Evolutionary conservation across 2,113 vertebrate species (phyloP).

Genomic region (Proterorhinus semilunaris): DNA sequence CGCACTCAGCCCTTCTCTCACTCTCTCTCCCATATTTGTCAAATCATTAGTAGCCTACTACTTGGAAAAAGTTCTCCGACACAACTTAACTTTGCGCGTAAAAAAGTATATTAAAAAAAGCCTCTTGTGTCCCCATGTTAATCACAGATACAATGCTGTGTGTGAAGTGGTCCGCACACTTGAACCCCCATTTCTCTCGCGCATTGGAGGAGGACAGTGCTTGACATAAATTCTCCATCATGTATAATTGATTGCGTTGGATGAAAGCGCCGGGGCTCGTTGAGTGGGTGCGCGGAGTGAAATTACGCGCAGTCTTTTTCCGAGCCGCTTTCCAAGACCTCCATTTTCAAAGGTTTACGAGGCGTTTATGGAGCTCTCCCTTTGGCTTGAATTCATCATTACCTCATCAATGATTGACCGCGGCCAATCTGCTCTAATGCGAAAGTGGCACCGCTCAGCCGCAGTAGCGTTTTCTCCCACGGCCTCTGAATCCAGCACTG

Average conservation of each 20-base stretch:
- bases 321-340: constrained; percentile 11
- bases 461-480: neutral
- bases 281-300: neutral
- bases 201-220: neutral
- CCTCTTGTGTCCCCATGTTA: neutral
- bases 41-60: neutral
- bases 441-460: constrained; percentile 13
- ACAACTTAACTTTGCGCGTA: neutral
- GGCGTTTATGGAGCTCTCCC: constrained; percentile 54
- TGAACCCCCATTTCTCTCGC: neutral
- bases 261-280: constrained; percentile 11
- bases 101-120: neutral
- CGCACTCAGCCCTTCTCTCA: neutral
- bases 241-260: constrained; percentile 3
- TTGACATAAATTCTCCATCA: constrained; percentile 3
- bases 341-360: constrained; percentile 51
- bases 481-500: neutral
- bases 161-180: constrained; percentile 1
- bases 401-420: constrained; percentile 71
- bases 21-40: neutral
- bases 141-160: neutral
- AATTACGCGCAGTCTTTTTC: constrained; percentile 7
- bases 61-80: neutral
- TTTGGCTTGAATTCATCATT: constrained; percentile 46
- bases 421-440: constrained; percentile 54